Base-by-base conservation (phyloP, 2,888 invertebrate genomes). In the Busseola fusca region DNA sequence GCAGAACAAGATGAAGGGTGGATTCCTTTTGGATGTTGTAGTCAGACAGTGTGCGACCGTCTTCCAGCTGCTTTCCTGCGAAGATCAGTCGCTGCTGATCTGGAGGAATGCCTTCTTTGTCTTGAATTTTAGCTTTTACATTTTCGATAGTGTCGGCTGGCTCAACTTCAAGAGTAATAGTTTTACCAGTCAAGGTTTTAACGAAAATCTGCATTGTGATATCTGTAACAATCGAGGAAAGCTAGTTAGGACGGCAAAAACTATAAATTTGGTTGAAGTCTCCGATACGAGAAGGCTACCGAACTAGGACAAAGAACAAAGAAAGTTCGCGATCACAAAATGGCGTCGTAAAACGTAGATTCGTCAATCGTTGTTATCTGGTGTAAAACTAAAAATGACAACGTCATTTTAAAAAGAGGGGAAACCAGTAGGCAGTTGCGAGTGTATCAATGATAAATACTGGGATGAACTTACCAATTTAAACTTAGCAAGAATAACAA, bases 131-230 rank as follows among this genome's bases (percentile, higher is more conserved):
- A 1, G 93, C 93, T 67, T 93, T 93, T 0, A 93, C 93, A 87
- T 93, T 93, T 34, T 93, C 93, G 30, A 93, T 93, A 0, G 93
- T 92, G 59, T 93, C 93, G 0, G 93, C 91, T 1, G 93, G 79
- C 42, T 93, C 93, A 0, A 93, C 93, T 69, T 93, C 93, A 3
- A 93, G 81, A 0, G 93, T 93, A 3, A 92, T 92, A 12, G 74
- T 75, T 95, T 98, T 98, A 85, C 98, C 98, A 84, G 98, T 54
- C 9, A 54, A 80, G 40, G 91, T 91, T 75, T 93, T 93, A 10
- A 93, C 93, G 72, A 93, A 93, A 71, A 92, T 92, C 89, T 92
- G 92, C 92, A 92, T 92, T 85, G 72, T 92, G 88, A 84, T 85
- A 86, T 89, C 92, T 92, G 91, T 74, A 91, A 92, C 90, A 92